phyloP scores from a whole-genome alignment of 1,140 invertebrate genomes.

The Danaus plexippus region DNA sequence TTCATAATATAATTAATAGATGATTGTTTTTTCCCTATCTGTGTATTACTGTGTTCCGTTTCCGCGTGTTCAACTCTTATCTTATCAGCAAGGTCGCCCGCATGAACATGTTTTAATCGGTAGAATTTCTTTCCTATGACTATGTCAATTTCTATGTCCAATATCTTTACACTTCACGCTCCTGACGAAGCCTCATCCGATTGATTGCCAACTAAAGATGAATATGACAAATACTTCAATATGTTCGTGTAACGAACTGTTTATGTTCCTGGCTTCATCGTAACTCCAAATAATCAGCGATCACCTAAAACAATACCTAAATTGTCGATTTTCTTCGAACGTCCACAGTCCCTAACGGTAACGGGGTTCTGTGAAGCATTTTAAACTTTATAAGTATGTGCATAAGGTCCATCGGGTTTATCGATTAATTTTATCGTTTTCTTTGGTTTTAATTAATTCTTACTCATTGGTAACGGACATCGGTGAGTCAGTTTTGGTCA shows the following conservation, averaged over 20 bases:
- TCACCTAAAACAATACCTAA: conserved; percentile 46
- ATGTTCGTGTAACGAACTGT: conserved; percentile 12
- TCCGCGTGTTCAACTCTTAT: conserved; percentile 14
- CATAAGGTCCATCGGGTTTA: conserved; percentile 25
- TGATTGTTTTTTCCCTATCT: conserved; percentile 8
- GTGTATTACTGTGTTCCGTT: conserved; percentile 6
- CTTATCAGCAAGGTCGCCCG: conserved; percentile 24
- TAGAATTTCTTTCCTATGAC: conserved; percentile 17
- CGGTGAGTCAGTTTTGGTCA: conserved; percentile 46
- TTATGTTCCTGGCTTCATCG: conserved; percentile 16
- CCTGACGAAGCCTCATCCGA: conserved; percentile 1
- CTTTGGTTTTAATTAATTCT: conserved; percentile 57
- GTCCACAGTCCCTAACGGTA: conserved; percentile 42
- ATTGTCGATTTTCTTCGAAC: conserved; percentile 42
- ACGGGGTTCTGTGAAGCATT: conserved; percentile 18
- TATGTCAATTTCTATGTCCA: conserved; percentile 1
- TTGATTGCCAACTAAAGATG: conserved; percentile 9
- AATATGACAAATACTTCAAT: conserved; percentile 16
- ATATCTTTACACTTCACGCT: not conserved
- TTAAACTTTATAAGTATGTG: conserved; percentile 27
- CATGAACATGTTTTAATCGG: conserved; percentile 11
- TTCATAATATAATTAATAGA: conserved; percentile 1
- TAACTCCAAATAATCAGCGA: conserved; percentile 26
- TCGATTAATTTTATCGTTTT: conserved; percentile 42
- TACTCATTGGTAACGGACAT: conserved; percentile 53